Conservation (phyloP, 2,113 vertebrate species). For the Rhynchomys soricoides region DNA sequence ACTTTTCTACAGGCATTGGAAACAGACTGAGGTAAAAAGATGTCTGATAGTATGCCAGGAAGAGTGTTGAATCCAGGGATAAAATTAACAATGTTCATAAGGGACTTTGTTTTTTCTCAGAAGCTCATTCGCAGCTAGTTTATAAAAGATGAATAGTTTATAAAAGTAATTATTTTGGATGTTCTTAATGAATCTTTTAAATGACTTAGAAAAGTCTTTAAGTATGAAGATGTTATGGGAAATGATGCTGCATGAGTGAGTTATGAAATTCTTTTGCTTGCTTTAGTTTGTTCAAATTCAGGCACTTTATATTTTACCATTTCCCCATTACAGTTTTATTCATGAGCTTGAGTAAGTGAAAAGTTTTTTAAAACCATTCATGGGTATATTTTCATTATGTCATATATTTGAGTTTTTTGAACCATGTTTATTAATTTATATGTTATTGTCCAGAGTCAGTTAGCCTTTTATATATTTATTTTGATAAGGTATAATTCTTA, state of each 20-base stretch:
- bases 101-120: constrained; percentile 57
- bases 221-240: constrained; percentile 50
- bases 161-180: constrained; percentile 49
- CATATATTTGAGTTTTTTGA: constrained; percentile 71
- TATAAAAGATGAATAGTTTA: constrained; percentile 40
- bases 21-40: constrained; percentile 56
- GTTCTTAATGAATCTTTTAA: constrained; percentile 35
- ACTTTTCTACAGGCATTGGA: constrained; percentile 46
- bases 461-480: constrained; percentile 47
- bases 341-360: constrained; percentile 64
- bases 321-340: constrained; percentile 72
- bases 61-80: constrained; percentile 52
- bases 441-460: constrained; percentile 60
- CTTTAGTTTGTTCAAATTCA: constrained; percentile 71
- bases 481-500: constrained; percentile 61
- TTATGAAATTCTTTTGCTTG: constrained; percentile 60
- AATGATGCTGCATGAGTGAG: constrained; percentile 52
- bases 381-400: constrained; percentile 62
- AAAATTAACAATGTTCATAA: constrained; percentile 32
- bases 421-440: constrained; percentile 69
- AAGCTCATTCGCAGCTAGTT: constrained; percentile 45
- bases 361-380: constrained; percentile 49
- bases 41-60: constrained; percentile 7
- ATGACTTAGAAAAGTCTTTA: constrained; percentile 44
- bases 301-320: constrained; percentile 57